These are phyloP conservation scores for Pipa parva DNA, from an alignment of 2,113 vertebrate genomes.

Conservation along the genomic window DNA sequence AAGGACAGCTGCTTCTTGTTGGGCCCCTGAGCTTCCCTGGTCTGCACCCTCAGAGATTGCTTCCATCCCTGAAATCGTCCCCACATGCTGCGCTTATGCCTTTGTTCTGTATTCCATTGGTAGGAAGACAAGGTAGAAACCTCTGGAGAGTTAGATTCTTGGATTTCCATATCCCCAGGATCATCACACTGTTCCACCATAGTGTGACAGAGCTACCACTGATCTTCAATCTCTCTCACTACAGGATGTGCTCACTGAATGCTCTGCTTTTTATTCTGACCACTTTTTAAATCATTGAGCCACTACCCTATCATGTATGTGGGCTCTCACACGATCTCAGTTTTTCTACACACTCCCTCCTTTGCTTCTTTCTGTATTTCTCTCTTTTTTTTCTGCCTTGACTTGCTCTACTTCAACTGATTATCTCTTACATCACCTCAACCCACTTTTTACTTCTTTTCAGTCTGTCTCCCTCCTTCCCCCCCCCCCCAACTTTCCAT, in stretches of 20 bases:
- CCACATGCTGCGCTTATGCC: constrained; percentile 18
- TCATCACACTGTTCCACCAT: constrained; percentile 34
- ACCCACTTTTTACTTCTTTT: no score
- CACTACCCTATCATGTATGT: background rate
- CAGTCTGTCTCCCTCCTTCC: background rate
- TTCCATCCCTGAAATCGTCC: constrained; percentile 6
- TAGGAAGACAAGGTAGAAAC: background rate
- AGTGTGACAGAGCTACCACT: background rate
- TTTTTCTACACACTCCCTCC: background rate
- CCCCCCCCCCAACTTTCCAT: constrained; percentile 44
- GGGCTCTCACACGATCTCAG: background rate
- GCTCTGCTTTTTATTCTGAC: background rate
- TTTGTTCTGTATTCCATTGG: constrained; percentile 11
- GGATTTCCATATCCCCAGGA: background rate
- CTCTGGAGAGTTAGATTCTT: background rate
- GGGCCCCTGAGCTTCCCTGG: background rate
- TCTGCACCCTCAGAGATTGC: background rate
- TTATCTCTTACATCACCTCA: background rate
- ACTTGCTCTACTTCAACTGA: background rate
- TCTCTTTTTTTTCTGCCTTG: background rate
- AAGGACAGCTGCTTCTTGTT: background rate
- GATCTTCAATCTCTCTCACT: background rate
- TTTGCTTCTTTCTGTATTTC: background rate
- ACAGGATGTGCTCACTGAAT: background rate
- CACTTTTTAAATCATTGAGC: no score